phyloP scores from a whole-genome alignment of 2,888 invertebrate genomes.

The Emesis furor region DNA sequence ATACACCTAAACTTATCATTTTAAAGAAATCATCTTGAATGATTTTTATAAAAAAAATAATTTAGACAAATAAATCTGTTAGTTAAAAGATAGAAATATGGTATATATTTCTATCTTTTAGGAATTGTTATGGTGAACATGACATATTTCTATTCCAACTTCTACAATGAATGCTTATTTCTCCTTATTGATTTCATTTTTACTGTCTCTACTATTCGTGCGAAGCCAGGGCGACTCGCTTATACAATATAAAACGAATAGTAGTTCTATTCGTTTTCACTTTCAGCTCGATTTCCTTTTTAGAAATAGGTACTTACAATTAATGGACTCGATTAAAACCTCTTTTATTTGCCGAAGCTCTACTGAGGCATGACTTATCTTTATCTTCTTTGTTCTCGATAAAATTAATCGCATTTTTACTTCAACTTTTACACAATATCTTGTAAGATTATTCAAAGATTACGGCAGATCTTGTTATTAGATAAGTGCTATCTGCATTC shows the following conservation, averaged over 20 bases:
- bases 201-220: too few relatives aligned
- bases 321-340: constrained; percentile 7
- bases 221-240: not conserved
- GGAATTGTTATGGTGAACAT: too few relatives aligned
- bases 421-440: not conserved
- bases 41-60: too few relatives aligned
- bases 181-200: too few relatives aligned
- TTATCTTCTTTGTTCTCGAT: constrained; percentile 13
- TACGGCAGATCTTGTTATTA: not conserved
- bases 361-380: not conserved
- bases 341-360: constrained; percentile 7
- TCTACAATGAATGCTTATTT: too few relatives aligned
- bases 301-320: not conserved
- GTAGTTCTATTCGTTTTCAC: too few relatives aligned
- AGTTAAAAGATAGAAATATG: too few relatives aligned
- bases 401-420: not conserved
- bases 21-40: too few relatives aligned
- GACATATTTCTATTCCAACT: too few relatives aligned
- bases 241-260: not conserved
- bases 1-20: too few relatives aligned
- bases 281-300: not conserved
- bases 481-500: not conserved
- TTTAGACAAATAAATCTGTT: too few relatives aligned
- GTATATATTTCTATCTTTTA: too few relatives aligned
- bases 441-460: not conserved